Evolutionary conservation across 2,888 invertebrate species (phyloP), one percentile per base, ranked within the genome.

Genomic region (Dorcus parallelipipedus): DNA sequence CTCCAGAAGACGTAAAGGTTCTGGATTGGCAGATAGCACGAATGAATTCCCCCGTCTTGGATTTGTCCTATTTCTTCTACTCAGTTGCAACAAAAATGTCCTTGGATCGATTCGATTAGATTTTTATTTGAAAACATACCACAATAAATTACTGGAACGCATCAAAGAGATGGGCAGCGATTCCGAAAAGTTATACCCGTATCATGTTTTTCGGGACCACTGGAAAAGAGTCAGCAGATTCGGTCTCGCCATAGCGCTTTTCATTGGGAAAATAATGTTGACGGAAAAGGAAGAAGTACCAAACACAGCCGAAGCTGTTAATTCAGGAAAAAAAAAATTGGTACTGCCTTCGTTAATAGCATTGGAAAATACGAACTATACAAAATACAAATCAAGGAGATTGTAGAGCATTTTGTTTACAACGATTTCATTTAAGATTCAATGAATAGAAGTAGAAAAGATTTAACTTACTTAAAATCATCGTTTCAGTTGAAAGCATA

Each of bases 1-100:
- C 26, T 7, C 26, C 26, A n/a, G 39, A 20, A 9, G 52, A 54
- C 20, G 49, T 56, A 20, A 59, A 56, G 49, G 10, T 63, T 40
- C 47, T 65, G 14, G 65, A 65, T 38, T 64, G 60, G 53, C 65
- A 65, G 54, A 48, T 40, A 3, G 40, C 50, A 8, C 49, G 51
- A 42, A 9, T 59, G 10, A 60, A 52, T 8, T 65, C 69, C 9
- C 72, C 72, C 0, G 71, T 66, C 9, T 56, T 68, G 39, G 77
- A 77, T 56, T 52, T 76, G 41, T 59, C 68, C 6, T 75, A 76
- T 51, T 63, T 73, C 53, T 48, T 76, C n/a, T 74, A 71, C 52
- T 67, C 69, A 10, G 41, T 20, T 20, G 20, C 69, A 33, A 33
- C 26, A 5, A 33, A 33, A 33, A 33, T 7, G 26, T 0, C 26